Base-by-base conservation (phyloP, 1,140 invertebrate species). In the Coenobita brevimanus region DNA sequence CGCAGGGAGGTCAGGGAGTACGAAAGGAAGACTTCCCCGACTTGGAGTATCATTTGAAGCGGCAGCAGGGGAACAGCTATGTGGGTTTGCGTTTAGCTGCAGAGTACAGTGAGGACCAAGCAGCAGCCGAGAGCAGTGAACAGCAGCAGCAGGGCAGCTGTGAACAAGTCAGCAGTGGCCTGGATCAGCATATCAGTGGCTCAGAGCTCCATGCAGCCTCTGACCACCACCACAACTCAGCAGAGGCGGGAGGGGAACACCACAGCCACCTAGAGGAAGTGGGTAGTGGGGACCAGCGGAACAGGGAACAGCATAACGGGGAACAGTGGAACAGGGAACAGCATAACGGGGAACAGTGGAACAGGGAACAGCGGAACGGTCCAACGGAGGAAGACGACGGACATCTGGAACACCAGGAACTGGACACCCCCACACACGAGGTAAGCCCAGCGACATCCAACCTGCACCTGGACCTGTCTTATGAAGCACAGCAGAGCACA, bases 1-100 rank as follows among this genome's bases (percentile, higher is more conserved):
- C n/a, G n/a, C n/a, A n/a, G n/a, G n/a, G n/a, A n/a, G n/a, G n/a
- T n/a, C n/a, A n/a, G n/a, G 76, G 88, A 57, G 76, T 76, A 54
- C 54, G 78, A 84, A 38, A 93, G 62, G 90, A 84, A 94, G 96
- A 97, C 92, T 94, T 90, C 79, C 88, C 81, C 73, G 89, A 90
- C 67, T 79, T 97, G 90, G 97, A 98, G 92, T 97, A 97, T 92
- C 96, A 97, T 92, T 92, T 97, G 57, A 94, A 95, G 89, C 94
- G 97, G 89, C 95, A 96, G 92, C 92, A 93, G 89, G 93, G 96
- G 50, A 96, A 96, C 94, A 95, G 96, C 82, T 95, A 97, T 93
- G 94, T 97, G 91, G 96, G 97, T 91, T 95, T 97, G 93, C 92
- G 96, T 92, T 92, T 97, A 91, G 95, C 96, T 13, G 95, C 95